These are phyloP conservation scores for Incurvaria masculella DNA, from an alignment of 2,888 invertebrate species.

Conservation along the genomic window DNA sequence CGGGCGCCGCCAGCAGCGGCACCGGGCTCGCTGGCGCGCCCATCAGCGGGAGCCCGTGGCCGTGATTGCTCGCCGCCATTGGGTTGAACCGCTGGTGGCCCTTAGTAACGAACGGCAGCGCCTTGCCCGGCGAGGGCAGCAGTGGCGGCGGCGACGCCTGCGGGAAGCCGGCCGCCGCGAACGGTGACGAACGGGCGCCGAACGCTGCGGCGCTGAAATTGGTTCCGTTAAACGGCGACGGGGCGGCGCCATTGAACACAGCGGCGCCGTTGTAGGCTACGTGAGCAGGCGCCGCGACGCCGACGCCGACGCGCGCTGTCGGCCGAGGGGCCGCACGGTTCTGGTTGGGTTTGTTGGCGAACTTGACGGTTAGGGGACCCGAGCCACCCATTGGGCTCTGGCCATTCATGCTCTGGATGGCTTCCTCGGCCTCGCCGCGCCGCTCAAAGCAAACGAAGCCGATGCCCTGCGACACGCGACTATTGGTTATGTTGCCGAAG, in stretches of 20 bases:
- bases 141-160: constrained; percentile 48
- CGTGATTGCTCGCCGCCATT: constrained; percentile 46
- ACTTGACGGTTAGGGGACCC: constrained; percentile 47
- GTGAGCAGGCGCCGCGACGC: constrained; percentile 22
- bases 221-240: constrained; percentile 40
- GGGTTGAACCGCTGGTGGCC: constrained; percentile 52
- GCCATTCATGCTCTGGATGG: constrained; percentile 45
- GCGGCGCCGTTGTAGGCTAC: constrained; percentile 42
- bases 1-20: constrained; percentile 35
- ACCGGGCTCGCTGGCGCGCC: constrained; percentile 47
- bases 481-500: constrained; percentile 48
- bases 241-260: constrained; percentile 38
- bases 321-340: constrained; percentile 42
- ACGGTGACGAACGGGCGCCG: constrained; percentile 37
- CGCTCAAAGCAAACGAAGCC: constrained; percentile 51
- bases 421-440: constrained; percentile 47
- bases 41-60: constrained; percentile 37
- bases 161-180: constrained; percentile 37
- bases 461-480: constrained; percentile 51
- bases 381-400: constrained; percentile 42
- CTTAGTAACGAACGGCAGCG: constrained; percentile 51
- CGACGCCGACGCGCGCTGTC: constrained; percentile 31
- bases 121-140: constrained; percentile 49
- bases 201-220: constrained; percentile 35
- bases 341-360: constrained; percentile 48